Base-by-base conservation (phyloP, 1,140 invertebrate species). In the Prorops nasuta region DNA sequence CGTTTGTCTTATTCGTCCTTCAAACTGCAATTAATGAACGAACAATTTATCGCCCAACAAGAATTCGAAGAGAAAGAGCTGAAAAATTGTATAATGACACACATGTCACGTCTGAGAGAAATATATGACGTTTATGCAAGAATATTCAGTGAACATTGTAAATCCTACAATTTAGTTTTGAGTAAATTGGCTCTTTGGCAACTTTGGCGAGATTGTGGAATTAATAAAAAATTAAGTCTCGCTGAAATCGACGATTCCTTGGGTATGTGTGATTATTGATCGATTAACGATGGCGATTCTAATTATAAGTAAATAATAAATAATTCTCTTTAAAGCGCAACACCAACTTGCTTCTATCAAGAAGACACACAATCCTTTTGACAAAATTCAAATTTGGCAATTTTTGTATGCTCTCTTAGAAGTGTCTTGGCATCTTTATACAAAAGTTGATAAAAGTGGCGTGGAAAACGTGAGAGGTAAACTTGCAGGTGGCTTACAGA, bases 381-480 rank as follows among this genome's bases (percentile, higher is more conserved):
- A 82, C 52, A 73, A 70, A 49, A 78, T 83, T 50, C 80, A 82
- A 61, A 81, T 80, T 63, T 84, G 80, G 80, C 81, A 84, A 63
- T 83, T 81, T 66, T 41, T 82, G 10, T 79, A 81, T 41, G 75
- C 76, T 6, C 47, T 84, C 2, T 64, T 84, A 22, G 68, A 77
- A 35, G 64, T 80, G 14, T 73, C 79, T 2, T 80, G 70, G 57
- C 69, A 73, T 44, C 46, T 80, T 9, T 81, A 80, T 46, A 67
- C 69, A 1, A 71, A 71, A 57, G 60, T 45, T 32, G 36, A 70
- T 24, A 44, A 76, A 68, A 69, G 3, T 62, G 64, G 19, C 49
- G 49, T 31, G 46, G 74, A 60, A 34, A 16, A 20, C 1, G 16
- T 37, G 2, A 49, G 42, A 35, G 68, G 79, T 21, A 76, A 75